phyloP scores from a whole-genome alignment of 2,888 invertebrate genomes.

The Drosophila koepferae region DNA sequence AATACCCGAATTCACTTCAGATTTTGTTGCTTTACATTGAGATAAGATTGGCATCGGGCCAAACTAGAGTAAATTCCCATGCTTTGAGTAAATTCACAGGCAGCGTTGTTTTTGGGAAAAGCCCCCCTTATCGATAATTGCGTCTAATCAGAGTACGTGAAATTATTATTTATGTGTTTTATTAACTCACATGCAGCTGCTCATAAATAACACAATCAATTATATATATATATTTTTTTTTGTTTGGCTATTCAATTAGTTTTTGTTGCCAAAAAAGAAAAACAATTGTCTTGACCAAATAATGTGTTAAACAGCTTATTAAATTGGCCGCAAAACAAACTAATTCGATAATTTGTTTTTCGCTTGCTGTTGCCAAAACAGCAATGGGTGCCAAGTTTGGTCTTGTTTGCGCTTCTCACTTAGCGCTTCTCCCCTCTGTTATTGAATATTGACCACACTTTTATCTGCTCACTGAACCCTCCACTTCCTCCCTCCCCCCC shows the following conservation, averaged over 20 bases:
- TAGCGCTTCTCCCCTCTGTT: neutral
- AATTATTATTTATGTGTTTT: conserved; percentile 20
- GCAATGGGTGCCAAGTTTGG: conserved; percentile 46
- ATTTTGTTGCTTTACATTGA: neutral
- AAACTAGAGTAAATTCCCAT: neutral
- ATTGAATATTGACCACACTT: conserved; percentile 35
- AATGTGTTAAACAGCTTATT: conserved; percentile 66
- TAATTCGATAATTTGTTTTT: conserved; percentile 70
- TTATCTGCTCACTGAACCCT: conserved; percentile 26
- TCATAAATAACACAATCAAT: conserved; percentile 21
- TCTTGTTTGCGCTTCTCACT: conserved; percentile 24
- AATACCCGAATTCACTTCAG: conserved; percentile 34
- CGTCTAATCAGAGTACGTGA: conserved; percentile 20
- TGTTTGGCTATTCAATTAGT: conserved; percentile 5
- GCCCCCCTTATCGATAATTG: conserved; percentile 18
- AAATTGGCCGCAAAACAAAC: conserved; percentile 65
- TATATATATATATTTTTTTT: neutral
- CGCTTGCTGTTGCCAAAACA: conserved; percentile 34
- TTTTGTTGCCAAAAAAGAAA: neutral
- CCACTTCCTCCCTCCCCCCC: too few species aligned
- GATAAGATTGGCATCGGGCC: conserved; percentile 35
- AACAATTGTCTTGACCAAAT: conserved; percentile 66
- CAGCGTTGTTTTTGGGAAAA: conserved; percentile 11
- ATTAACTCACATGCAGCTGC: conserved; percentile 13
- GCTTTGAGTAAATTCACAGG: conserved; percentile 1